Evolutionary conservation across 2,888 invertebrate genomes (phyloP).

Genomic region (Alloscopus bannaensis): DNA sequence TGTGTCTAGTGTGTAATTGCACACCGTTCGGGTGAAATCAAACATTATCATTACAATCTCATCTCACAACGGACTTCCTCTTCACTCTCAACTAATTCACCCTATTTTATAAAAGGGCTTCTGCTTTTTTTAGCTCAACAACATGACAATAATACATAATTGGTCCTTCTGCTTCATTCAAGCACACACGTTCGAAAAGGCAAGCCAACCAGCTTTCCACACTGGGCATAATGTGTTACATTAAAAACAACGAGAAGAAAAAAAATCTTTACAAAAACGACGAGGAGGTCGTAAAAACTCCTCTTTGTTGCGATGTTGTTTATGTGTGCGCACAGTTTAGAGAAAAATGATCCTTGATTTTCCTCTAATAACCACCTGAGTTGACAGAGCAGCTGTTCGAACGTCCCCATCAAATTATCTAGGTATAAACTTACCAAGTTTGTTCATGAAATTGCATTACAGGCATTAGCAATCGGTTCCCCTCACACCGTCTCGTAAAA

Average conservation of each 20-base stretch:
- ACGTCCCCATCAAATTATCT: conserved; percentile 62
- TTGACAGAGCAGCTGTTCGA: conserved; percentile 64
- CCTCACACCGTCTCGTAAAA: conserved; percentile 17
- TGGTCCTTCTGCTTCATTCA: conserved; percentile 1
- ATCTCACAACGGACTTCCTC: conserved; percentile 20
- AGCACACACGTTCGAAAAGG: too few species aligned
- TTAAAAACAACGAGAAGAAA: too few species aligned
- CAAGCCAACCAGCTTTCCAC: too few species aligned
- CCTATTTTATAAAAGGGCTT: too few species aligned
- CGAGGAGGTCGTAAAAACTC: too few species aligned
- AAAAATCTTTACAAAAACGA: too few species aligned
- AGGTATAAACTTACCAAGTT: conserved; percentile 59
- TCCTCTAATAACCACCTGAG: conserved; percentile 65
- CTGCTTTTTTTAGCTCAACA: too few species aligned
- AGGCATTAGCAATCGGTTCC: conserved; percentile 64
- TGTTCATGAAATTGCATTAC: conserved; percentile 66
- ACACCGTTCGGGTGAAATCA: conserved; percentile 53
- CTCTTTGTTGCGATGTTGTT: too few species aligned
- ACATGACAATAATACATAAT: conserved; percentile 25
- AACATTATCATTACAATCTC: conserved; percentile 61
- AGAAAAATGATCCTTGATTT: conserved; percentile 59
- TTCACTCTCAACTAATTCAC: conserved; percentile 3
- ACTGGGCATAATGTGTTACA: too few species aligned
- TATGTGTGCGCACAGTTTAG: too few species aligned
- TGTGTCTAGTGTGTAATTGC: too few species aligned